Conservation (phyloP, 2,113 vertebrate species). For the Notiomystis cincta region DNA sequence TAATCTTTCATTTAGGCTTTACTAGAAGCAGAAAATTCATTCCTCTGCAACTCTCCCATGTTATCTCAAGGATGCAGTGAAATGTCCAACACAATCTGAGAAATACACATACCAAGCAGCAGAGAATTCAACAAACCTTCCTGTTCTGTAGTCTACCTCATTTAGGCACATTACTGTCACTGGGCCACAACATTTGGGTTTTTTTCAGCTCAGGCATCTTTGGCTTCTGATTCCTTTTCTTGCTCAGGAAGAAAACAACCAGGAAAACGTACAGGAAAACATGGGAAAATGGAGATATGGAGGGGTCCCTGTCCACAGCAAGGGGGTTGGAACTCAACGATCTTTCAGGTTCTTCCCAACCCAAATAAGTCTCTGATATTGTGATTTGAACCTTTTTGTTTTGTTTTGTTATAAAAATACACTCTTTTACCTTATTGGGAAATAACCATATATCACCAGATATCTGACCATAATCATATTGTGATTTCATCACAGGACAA, state of each 20-base stretch:
- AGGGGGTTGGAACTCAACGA: neutral
- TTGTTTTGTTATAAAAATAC: neutral
- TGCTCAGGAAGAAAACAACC: neutral
- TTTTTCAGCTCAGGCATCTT: neutral
- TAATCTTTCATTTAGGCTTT: neutral
- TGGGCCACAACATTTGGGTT: neutral
- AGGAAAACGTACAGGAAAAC: rapidly evolving
- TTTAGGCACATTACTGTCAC: neutral
- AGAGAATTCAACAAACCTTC: neutral
- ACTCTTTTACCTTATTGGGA: neutral
- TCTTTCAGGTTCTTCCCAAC: neutral
- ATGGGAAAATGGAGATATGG: neutral
- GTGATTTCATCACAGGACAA: neutral
- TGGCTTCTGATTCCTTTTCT: neutral
- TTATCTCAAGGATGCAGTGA: neutral
- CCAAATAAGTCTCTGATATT: neutral
- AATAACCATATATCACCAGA: neutral
- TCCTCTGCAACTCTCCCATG: neutral
- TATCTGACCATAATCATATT: no score
- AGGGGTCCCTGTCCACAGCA: neutral
- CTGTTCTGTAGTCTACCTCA: neutral
- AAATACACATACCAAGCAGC: neutral
- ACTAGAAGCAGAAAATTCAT: neutral
- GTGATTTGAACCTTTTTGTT: neutral
- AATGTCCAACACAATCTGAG: neutral